Percentiles rank a stretch among this genome's conserved stretches.
These are phyloP conservation scores for Itoplectis maculator DNA, from an alignment of 2,888 invertebrate genomes.

Conservation along the genomic window DNA sequence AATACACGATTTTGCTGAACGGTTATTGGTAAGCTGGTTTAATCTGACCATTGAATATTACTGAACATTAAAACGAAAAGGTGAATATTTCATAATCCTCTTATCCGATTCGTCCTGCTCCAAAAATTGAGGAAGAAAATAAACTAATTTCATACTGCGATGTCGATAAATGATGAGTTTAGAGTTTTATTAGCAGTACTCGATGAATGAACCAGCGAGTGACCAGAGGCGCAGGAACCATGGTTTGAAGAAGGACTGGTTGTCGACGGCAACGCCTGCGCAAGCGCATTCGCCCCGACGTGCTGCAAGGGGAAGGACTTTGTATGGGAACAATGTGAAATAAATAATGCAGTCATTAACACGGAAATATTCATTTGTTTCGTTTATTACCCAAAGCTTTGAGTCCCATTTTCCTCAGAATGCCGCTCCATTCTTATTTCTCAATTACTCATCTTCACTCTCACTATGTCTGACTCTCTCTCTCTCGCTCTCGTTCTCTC, in stretches of 20 bases:
- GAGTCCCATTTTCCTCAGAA: slow-evolving; percentile 70
- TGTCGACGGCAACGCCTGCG: background rate
- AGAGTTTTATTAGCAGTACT: too few relatives aligned
- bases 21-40: too few relatives aligned
- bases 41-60: too few relatives aligned
- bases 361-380: slow-evolving; percentile 76
- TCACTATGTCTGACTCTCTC: slow-evolving; percentile 45
- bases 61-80: too few relatives aligned
- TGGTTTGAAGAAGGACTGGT: background rate
- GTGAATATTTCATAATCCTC: too few relatives aligned
- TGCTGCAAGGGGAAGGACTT: background rate
- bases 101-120: too few relatives aligned
- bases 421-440: slow-evolving; percentile 44
- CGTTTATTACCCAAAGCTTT: slow-evolving; percentile 80
- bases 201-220: background rate
- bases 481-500: slow-evolving; percentile 52
- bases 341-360: slow-evolving; percentile 57
- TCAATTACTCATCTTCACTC: slow-evolving; percentile 58
- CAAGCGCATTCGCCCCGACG: background rate
- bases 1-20: too few relatives aligned
- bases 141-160: too few relatives aligned
- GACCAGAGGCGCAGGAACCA: background rate
- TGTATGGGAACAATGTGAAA: slow-evolving; percentile 24
- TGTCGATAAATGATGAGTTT: too few relatives aligned
- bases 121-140: too few relatives aligned